These are phyloP conservation scores for Brachypodius melanocephalos DNA, from an alignment of 2,113 vertebrate genomes.

Conservation along the genomic window DNA sequence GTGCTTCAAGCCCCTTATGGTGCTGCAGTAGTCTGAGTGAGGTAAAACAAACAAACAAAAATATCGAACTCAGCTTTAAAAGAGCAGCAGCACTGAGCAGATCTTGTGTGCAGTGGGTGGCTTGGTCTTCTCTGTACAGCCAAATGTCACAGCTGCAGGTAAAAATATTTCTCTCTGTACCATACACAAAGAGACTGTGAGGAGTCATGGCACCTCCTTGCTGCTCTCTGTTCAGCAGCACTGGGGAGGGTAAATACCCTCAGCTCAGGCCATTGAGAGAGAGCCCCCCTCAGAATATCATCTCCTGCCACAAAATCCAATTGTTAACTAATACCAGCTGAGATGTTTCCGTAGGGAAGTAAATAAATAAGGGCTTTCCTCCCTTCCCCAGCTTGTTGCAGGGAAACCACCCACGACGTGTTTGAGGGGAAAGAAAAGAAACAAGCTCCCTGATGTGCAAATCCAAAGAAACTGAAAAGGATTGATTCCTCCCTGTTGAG, in stretches of 20 bases:
- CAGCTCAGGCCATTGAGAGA: slow-evolving; percentile 32
- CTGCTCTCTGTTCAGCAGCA: slow-evolving; percentile 40
- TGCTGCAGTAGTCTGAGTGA: neutral
- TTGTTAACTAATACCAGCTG: slow-evolving; percentile 40
- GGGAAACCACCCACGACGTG: slow-evolving; percentile 49
- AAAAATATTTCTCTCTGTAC: neutral
- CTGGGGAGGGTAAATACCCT: neutral
- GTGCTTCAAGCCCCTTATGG: neutral
- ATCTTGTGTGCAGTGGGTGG: neutral
- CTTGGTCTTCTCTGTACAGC: neutral
- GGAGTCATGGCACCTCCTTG: neutral
- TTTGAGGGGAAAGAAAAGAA: neutral
- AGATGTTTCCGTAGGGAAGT: slow-evolving; percentile 36
- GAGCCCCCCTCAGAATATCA: slow-evolving; percentile 31
- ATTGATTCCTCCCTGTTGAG: neutral
- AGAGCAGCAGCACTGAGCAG: neutral
- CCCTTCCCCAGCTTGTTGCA: neutral
- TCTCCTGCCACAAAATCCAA: neutral
- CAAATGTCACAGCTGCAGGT: neutral
- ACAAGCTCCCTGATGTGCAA: neutral
- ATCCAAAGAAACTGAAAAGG: neutral
- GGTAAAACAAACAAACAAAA: neutral
- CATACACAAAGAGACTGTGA: neutral
- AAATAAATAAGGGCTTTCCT: slow-evolving; percentile 33
- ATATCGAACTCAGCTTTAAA: neutral